A percentile compares a stretch with the other conserved stretches of the same genome.
Evolutionary conservation across 1,140 invertebrate genomes (phyloP).

Genomic region (Vollenhovia emeryi): DNA sequence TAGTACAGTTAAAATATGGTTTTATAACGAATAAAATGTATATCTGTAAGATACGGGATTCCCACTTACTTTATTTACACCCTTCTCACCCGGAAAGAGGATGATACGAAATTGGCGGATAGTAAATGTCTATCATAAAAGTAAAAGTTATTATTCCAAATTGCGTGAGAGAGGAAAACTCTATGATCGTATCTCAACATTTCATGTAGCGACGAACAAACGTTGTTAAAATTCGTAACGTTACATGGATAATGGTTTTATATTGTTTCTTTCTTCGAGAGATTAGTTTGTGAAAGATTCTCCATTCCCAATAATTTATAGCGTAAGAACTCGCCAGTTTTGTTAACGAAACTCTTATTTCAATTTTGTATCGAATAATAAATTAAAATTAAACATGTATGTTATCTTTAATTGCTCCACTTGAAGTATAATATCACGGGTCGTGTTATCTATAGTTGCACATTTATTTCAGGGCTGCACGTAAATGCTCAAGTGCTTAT

Average conservation of each 20-base stretch:
- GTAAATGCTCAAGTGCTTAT: constrained; percentile 46
- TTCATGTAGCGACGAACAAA: not conserved
- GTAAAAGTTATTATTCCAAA: not conserved
- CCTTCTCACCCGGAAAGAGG: not conserved
- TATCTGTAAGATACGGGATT: constrained; percentile 15
- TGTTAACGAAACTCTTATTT: not conserved
- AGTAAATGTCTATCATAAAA: not conserved
- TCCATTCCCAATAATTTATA: not conserved
- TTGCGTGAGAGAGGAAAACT: not conserved
- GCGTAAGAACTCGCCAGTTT: not conserved
- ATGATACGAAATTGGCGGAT: not conserved
- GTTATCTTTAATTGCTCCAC: not conserved
- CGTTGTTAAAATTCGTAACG: not conserved
- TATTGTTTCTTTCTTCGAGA: not conserved
- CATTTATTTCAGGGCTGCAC: constrained; percentile 38
- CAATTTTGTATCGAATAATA: not conserved
- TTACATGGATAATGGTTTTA: not conserved
- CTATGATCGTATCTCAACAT: not conserved
- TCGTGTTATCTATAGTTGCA: not conserved
- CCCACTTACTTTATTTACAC: not conserved
- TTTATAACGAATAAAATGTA: constrained; percentile 16
- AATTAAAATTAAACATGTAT: not conserved
- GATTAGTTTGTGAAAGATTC: not conserved
- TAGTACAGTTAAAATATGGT: constrained; percentile 95
- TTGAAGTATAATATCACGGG: not conserved